Base-by-base conservation (phyloP, 1,140 invertebrate species). In the Caenorhabditis briggsae region DNA sequence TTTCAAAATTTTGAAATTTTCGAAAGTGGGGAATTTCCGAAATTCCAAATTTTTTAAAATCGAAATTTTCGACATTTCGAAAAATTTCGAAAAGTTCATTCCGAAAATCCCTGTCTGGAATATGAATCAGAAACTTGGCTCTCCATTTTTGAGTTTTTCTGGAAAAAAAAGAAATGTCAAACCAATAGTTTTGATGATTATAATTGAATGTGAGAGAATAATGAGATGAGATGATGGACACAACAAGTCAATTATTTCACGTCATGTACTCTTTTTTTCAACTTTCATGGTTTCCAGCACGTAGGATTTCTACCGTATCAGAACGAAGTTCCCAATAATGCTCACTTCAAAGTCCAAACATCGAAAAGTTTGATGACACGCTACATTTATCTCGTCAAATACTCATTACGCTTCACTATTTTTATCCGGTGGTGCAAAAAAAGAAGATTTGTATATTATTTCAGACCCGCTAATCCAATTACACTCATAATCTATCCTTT, bases 241-340 rank as follows among this genome's bases (percentile, higher is more conserved):
- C 59, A 64, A 64, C 59, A 64, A 64, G 16, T 12, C 59, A 64
- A 64, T 64, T 64, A 64, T 64, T 64, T 64, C 59, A 64, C 59
- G 59, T 64, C 59, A 64, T 64, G 59, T 64, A 64, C 20, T 64
- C 25, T 64, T 11, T 11, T 33, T 41, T 64, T 33, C 20, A 25
- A 25, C 9, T 64, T 64, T 64, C 14, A 0, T 16, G 16, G 2
- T 53, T 14, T 53, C 9, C 50, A 16, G 50, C 56, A 59, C 20
- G 18, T 23, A 59, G 2, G 56, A 59, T 64, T 64, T 59, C 7
- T 3, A 11, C 20, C 25, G 20, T 8, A 9, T 25, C 33, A 33
- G 33, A 33, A 3, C 1, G 33, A 33, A 33, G 33, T 33, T 33
- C n/a, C n/a, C 33, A 33, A 33, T 33, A n/a, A n/a, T 33, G 33